Evolutionary conservation across 2,113 vertebrate species (phyloP), one percentile per base, ranked within the genome.

Genomic region (Tichodroma muraria): DNA sequence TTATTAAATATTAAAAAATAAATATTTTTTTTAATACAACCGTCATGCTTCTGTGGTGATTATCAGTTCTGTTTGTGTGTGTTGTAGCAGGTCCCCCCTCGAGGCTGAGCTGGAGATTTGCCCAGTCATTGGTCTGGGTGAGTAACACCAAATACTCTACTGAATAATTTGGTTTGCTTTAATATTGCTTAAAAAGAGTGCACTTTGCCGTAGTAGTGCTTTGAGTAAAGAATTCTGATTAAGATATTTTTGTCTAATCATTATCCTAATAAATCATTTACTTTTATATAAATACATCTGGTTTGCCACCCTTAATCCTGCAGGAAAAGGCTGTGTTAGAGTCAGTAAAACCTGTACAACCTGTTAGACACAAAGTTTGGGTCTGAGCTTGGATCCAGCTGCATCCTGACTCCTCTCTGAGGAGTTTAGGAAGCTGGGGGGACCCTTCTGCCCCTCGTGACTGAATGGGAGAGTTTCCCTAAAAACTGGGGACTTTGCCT

Each of bases 31-130:
- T 33, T 31, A 65, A 38, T 37, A 25, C 21, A 47, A 15, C 4
- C 5, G 9, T n/a, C 30, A 30, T 1, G 11, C 30, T 1, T 16
- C 8, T 9, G 6, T 20, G 38, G 45, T 4, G 63, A 11, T n/a
- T 19, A 21, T 47, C 61, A 59, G 45, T 13, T 35, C 8, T 31
- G 17, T 19, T 40, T 52, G 9, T 35, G 3, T 16, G 4, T 8
- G 33, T 8, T 27, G 63, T 3, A 16, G 73, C 64, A 61, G 54
- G 61, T 54, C 49, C 35, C 49, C 38, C 40, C 77, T 30, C 3
- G 15, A 53, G 60, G 49, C 50, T 37, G 38, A 54, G 50, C 61
- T 37, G 50, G 38, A 65, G 20, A 37, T 65, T 4, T 45, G 63
- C 50, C 61, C 77, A 20, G 21, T 10, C 77, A 3, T 8, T 47